phyloP scores from a whole-genome alignment of 2,888 invertebrate species.

The Netelia fuscicornis region DNA sequence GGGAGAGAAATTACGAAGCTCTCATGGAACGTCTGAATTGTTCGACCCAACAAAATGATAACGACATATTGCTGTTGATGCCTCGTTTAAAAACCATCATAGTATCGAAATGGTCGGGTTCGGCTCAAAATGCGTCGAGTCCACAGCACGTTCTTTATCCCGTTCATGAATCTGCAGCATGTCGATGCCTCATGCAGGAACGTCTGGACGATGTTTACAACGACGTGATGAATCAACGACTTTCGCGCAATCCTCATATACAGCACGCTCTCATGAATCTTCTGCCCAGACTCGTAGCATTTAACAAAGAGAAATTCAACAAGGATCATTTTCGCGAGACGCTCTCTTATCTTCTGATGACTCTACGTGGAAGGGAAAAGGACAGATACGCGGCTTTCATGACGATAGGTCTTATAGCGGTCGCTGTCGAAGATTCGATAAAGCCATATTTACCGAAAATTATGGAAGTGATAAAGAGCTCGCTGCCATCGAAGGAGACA shows the following conservation, averaged over 20 bases:
- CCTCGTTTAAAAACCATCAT: constrained; percentile 87
- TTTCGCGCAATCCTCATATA: constrained; percentile 91
- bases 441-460: constrained; percentile 92
- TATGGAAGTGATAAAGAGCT: constrained; percentile 92
- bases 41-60: constrained; percentile 80
- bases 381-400: constrained; percentile 95
- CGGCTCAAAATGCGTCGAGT: constrained; percentile 75
- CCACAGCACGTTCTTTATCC: constrained; percentile 81
- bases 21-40: constrained; percentile 88
- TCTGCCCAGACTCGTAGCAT: constrained; percentile 97
- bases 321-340: constrained; percentile 90
- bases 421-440: constrained; percentile 94
- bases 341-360: constrained; percentile 91
- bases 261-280: constrained; percentile 95
- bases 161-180: constrained; percentile 94
- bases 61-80: constrained; percentile 87
- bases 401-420: constrained; percentile 95
- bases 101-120: constrained; percentile 85
- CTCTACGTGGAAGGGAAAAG: constrained; percentile 92
- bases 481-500: constrained; percentile 92
- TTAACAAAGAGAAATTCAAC: constrained; percentile 93
- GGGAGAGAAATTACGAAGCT: constrained; percentile 93
- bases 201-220: constrained; percentile 93
- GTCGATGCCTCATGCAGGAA: constrained; percentile 92
- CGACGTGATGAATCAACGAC: constrained; percentile 92